Percentiles rank a stretch among this genome's conserved stretches.
Evolutionary conservation across 2,888 invertebrate species (phyloP).

Genomic region (Schizaphis graminum): DNA sequence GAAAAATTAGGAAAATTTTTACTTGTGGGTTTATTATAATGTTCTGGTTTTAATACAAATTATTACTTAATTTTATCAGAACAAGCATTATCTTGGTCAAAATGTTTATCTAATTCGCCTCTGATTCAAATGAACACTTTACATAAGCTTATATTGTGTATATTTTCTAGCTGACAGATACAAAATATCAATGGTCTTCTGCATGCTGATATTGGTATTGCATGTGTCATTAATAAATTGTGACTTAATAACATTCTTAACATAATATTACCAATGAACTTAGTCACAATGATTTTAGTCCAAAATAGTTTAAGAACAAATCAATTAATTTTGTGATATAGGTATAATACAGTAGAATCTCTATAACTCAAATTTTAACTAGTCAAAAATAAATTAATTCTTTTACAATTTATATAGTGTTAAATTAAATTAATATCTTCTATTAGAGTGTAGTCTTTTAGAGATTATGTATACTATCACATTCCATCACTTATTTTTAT

Average conservation of each 20-base stretch:
- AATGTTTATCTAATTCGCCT: neutral
- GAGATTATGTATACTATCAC: neutral
- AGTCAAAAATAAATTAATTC: neutral
- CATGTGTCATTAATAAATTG: conserved; percentile 51
- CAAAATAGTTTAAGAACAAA: conserved; percentile 31
- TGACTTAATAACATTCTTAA: conserved; percentile 37
- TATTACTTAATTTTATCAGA: neutral
- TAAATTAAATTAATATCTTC: neutral
- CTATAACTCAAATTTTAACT: neutral
- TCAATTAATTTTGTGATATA: conserved; percentile 35
- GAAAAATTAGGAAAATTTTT: neutral
- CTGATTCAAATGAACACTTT: neutral
- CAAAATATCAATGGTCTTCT: conserved; percentile 53
- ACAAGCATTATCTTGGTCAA: neutral
- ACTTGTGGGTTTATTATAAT: neutral
- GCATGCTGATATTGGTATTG: conserved; percentile 60
- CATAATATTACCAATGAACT: conserved; percentile 19
- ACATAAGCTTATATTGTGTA: conserved; percentile 44
- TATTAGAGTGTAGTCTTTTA: neutral
- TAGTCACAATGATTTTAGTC: neutral
- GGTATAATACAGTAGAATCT: neutral
- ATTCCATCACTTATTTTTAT: neutral
- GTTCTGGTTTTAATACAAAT: neutral
- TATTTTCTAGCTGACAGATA: conserved; percentile 64
- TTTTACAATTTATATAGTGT: neutral